Percentiles rank a stretch among this genome's conserved stretches.
These are phyloP conservation scores for Atherinosoma microstoma DNA, from an alignment of 2,797 vertebrate species.

Conservation along the genomic window DNA sequence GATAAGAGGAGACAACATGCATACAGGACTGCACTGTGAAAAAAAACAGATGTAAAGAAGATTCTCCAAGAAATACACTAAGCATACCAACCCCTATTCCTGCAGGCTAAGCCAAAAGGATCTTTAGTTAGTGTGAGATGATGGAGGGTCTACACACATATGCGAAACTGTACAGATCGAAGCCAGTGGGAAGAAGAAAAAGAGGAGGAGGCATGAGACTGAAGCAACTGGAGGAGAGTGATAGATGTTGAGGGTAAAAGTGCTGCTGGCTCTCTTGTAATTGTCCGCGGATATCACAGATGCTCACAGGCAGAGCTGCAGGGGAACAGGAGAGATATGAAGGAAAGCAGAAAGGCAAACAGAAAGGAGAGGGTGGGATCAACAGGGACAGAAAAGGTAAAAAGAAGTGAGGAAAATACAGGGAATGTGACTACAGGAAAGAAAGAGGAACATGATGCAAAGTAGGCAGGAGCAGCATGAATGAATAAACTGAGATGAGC, in stretches of 20 bases:
- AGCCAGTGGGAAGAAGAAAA: slow-evolving; percentile 19
- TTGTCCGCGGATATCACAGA: slow-evolving; percentile 49
- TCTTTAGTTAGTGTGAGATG: slow-evolving; percentile 55
- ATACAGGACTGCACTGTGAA: not conserved
- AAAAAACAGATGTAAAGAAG: slow-evolving; percentile 23
- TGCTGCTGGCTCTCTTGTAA: slow-evolving; percentile 39
- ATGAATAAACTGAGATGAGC: slow-evolving; percentile 12
- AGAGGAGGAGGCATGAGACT: not conserved
- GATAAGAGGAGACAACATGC: not conserved
- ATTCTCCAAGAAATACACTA: not conserved
- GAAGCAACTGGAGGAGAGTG: slow-evolving; percentile 24
- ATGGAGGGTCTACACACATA: slow-evolving; percentile 38
- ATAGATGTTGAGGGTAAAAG: slow-evolving; percentile 43
- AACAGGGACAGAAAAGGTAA: not conserved
- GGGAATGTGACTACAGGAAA: not conserved
- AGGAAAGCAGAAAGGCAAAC: slow-evolving; percentile 1
- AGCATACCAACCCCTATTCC: slow-evolving; percentile 17
- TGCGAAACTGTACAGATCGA: slow-evolving; percentile 40
- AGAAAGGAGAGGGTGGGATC: slow-evolving; percentile 2
- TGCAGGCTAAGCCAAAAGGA: slow-evolving; percentile 45
- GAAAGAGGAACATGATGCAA: slow-evolving; percentile 1
- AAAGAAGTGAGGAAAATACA: not conserved
- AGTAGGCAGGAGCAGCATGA: not conserved
- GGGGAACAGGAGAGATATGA: slow-evolving; percentile 17
- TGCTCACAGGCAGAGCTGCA: slow-evolving; percentile 41